Evolutionary conservation across 1,140 invertebrate genomes (phyloP).

Genomic region (Drosophila burlai): DNA sequence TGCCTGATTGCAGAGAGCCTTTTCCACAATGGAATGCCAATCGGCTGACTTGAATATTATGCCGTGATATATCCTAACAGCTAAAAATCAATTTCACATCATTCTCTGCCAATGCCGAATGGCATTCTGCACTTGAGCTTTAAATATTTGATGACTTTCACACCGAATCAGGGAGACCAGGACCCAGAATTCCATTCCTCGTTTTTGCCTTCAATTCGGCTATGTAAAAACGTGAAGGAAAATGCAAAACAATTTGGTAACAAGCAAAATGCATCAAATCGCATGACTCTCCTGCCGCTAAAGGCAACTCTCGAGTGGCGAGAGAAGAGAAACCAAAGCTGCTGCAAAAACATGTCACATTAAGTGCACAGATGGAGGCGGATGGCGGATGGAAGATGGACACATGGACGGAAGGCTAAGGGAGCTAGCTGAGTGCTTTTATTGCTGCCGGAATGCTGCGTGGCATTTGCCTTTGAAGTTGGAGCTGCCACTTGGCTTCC

Average conservation of each 20-base stretch:
- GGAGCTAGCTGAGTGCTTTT: slow-evolving; percentile 75
- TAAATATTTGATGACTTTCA: slow-evolving; percentile 65
- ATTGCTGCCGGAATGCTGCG: slow-evolving; percentile 76
- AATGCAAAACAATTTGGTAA: slow-evolving; percentile 78
- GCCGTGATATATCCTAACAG: not conserved
- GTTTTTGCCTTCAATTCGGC: slow-evolving; percentile 29
- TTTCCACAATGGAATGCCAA: not conserved
- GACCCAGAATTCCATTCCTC: slow-evolving; percentile 6
- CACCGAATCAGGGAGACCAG: slow-evolving; percentile 26
- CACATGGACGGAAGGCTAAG: slow-evolving; percentile 65
- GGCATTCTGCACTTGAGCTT: slow-evolving; percentile 42
- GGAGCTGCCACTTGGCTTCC: slow-evolving; percentile 58
- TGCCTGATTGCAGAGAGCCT: not conserved
- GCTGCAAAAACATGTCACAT: slow-evolving; percentile 82
- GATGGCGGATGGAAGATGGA: slow-evolving; percentile 21
- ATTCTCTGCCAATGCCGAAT: slow-evolving; percentile 22
- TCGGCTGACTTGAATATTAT: not conserved
- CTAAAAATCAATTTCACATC: slow-evolving; percentile 50
- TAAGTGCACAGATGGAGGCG: slow-evolving; percentile 72
- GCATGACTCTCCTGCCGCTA: slow-evolving; percentile 33
- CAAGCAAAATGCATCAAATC: slow-evolving; percentile 79
- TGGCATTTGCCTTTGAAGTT: slow-evolving; percentile 76
- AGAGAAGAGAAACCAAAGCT: slow-evolving; percentile 66
- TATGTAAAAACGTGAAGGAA: slow-evolving; percentile 30
- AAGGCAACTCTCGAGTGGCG: slow-evolving; percentile 43